Evolutionary conservation across 2,888 invertebrate genomes (phyloP).

Genomic region (Mechanitis messenoides): DNA sequence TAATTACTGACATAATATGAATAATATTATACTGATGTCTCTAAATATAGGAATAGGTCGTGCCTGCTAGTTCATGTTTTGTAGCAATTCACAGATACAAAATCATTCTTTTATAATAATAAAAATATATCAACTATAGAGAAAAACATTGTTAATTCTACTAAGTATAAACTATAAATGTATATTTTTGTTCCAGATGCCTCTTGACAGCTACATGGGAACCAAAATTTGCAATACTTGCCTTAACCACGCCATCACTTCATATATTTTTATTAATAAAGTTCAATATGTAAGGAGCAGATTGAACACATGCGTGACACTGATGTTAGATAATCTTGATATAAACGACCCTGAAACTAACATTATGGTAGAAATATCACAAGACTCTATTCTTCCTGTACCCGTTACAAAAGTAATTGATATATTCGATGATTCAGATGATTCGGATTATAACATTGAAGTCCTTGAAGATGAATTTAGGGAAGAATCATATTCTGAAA

Average conservation of each 20-base stretch:
- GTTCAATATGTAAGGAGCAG: constrained; percentile 49
- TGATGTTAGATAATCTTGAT: constrained; percentile 48
- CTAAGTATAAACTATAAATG: constrained; percentile 7
- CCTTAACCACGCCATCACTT: constrained; percentile 51
- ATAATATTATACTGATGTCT: too few species aligned
- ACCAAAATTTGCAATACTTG: constrained; percentile 65
- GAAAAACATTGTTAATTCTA: too few species aligned
- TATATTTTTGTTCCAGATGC: constrained; percentile 58
- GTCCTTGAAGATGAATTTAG: constrained; percentile 67
- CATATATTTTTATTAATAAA: constrained; percentile 55
- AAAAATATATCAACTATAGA: too few species aligned
- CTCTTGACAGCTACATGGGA: constrained; percentile 47
- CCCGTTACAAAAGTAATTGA: constrained; percentile 37
- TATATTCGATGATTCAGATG: constrained; percentile 39
- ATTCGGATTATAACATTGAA: constrained; percentile 47
- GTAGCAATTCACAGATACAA: too few species aligned
- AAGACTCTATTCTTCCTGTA: constrained; percentile 47
- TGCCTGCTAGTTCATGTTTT: too few species aligned
- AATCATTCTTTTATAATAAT: too few species aligned
- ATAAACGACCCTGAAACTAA: constrained; percentile 39
- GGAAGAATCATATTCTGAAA: constrained; percentile 46
- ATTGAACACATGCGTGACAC: constrained; percentile 48
- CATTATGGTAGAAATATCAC: constrained; percentile 56
- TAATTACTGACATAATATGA: too few species aligned
- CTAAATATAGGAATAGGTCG: too few species aligned